phyloP scores from a whole-genome alignment of 2,797 vertebrate species.

The Leptatherina wallacei region DNA sequence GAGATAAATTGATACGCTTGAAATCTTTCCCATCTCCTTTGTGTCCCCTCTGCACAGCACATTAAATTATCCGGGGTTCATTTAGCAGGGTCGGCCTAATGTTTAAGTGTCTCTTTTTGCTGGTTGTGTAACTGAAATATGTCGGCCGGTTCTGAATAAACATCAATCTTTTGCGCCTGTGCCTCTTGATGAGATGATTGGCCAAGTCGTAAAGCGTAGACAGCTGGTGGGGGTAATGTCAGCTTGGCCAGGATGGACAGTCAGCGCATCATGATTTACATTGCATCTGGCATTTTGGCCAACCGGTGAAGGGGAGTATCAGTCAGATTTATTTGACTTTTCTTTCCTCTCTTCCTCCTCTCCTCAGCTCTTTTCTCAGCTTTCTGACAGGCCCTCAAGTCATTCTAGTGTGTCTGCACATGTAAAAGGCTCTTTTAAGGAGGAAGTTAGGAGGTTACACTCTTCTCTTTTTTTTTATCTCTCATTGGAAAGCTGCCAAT shows the following conservation, averaged over 20 bases:
- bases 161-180: constrained; percentile 79
- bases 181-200: constrained; percentile 77
- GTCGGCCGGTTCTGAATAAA: constrained; percentile 83
- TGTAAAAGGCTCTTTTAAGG: constrained; percentile 76
- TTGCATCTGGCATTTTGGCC: constrained; percentile 83
- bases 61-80: constrained; percentile 76
- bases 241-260: constrained; percentile 75
- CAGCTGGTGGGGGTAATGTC: constrained; percentile 82
- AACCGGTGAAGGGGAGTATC: constrained; percentile 78
- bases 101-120: constrained; percentile 73
- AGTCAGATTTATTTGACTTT: constrained; percentile 87
- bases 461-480: constrained; percentile 38
- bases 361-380: constrained; percentile 64
- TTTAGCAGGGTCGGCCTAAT: constrained; percentile 73
- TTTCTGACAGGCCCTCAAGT: constrained; percentile 83
- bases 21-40: constrained; percentile 43
- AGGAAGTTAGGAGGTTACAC: constrained; percentile 63
- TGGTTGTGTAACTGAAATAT: constrained; percentile 82
- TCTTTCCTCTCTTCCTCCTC: constrained; percentile 68
- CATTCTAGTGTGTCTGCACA: constrained; percentile 81
- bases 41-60: constrained; percentile 55
- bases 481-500: constrained; percentile 73
- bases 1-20: constrained; percentile 70
- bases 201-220: constrained; percentile 79
- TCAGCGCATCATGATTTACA: constrained; percentile 82